phyloP scores from a whole-genome alignment of 2,797 vertebrate genomes.

The Peromyscus melanophrys region DNA sequence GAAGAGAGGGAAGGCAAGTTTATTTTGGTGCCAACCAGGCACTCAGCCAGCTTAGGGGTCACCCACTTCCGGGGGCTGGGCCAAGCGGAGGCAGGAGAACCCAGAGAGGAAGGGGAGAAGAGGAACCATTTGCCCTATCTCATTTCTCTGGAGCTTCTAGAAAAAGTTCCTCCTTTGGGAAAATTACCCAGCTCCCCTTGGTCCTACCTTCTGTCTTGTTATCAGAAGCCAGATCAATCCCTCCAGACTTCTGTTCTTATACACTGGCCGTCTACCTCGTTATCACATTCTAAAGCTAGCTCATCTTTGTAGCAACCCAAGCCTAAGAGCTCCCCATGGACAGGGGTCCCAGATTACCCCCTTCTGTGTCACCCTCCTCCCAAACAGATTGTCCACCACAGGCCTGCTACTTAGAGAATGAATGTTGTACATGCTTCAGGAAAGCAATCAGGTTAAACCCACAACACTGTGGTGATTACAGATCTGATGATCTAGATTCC shows the following conservation, averaged over 20 bases:
- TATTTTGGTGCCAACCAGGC: constrained; percentile 85
- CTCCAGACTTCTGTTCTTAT: constrained; percentile 48
- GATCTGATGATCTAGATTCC: constrained; percentile 15
- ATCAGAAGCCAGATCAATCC: constrained; percentile 56
- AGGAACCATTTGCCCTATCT: constrained; percentile 63
- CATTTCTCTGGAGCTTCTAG: constrained; percentile 47
- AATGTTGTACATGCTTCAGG: constrained; percentile 6
- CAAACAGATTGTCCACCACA: neutral
- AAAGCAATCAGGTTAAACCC: neutral
- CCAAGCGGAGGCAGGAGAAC: constrained; percentile 48
- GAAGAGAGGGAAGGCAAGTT: constrained; percentile 79
- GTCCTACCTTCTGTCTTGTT: neutral
- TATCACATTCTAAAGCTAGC: constrained; percentile 21
- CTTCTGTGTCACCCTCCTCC: neutral
- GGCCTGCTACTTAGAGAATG: neutral
- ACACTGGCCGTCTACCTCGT: constrained; percentile 5
- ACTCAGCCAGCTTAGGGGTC: constrained; percentile 79
- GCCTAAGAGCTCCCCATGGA: neutral
- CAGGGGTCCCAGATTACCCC: neutral
- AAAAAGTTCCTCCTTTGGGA: constrained; percentile 64
- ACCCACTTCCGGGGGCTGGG: constrained; percentile 79
- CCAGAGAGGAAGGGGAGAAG: constrained; percentile 57
- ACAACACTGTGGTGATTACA: neutral
- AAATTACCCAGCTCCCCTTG: constrained; percentile 35
- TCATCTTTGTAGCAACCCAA: constrained; percentile 40